A percentile compares a stretch with the other conserved stretches of the same genome.
phyloP scores from a whole-genome alignment of 2,797 vertebrate species.

The Chromis chromis region DNA sequence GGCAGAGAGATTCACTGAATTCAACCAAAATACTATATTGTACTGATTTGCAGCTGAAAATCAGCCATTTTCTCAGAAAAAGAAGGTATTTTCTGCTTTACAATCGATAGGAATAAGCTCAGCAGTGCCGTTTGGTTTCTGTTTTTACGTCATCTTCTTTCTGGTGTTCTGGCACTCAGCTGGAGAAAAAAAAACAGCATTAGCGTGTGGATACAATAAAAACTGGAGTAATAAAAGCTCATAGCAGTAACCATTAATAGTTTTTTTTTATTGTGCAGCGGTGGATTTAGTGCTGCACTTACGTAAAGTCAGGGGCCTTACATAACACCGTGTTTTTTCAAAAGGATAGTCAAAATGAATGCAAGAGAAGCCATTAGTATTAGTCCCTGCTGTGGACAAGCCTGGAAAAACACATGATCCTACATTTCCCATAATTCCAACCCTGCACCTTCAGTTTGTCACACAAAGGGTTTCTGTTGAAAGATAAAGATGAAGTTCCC shows the following conservation, averaged over 20 bases:
- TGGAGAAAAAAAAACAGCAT: not conserved
- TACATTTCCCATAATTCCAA: constrained; percentile 3
- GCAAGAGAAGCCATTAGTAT: not conserved
- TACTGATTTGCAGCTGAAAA: no score
- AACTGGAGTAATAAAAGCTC: not conserved
- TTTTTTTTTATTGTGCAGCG: not conserved
- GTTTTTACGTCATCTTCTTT: not conserved
- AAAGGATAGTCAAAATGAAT: not conserved
- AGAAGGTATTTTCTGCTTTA: no score
- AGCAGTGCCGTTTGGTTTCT: no score
- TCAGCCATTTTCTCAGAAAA: no score
- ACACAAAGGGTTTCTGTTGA: not conserved
- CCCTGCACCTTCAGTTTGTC: no score
- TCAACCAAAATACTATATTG: no score
- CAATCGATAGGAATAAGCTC: no score
- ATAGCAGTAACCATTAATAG: not conserved
- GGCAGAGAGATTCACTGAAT: no score
- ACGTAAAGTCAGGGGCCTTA: not conserved
- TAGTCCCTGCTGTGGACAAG: no score
- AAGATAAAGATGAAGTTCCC: not conserved
- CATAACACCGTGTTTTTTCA: not conserved
- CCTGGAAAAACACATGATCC: not conserved
- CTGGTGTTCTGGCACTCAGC: not conserved
- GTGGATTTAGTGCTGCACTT: not conserved
- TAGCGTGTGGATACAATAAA: not conserved